Evolutionary conservation across 2,113 vertebrate genomes (phyloP), one percentile per base, ranked within the genome.

Genomic region (Ceratotherium simum): DNA sequence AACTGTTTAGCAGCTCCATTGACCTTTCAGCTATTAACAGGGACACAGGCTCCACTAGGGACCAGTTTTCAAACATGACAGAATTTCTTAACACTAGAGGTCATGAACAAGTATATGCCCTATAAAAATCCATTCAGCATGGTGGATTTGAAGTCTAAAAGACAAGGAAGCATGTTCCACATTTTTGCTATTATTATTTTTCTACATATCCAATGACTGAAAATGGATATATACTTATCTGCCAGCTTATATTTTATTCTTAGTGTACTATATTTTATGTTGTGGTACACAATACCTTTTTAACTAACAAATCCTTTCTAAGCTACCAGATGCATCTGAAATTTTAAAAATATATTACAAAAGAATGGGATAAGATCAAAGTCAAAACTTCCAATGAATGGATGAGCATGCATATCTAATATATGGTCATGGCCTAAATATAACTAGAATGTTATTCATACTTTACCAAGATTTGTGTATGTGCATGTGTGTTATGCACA

Each of bases 1-100:
- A 99, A 99, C 99, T 99, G 99, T 99, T 99, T 99, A 99, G 99
- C 99, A 99, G 99, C 99, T 98, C 99, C 99, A 98, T 99, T 99
- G 99, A 99, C 99, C 99, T 99, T 99, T 99, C 98, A 99, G 99
- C 99, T 99, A 99, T 99, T 99, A 99, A 99, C 99, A 98, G 99
- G 98, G 98, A 99, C 99, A 98, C 98, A 97, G 98, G 99, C 99
- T 99, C 99, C 99, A 98, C 99, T 76, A 98, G 99, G 99, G 99
- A 98, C 98, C 98, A 98, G 98, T 98, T 99, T 98, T 98, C 99
- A 99, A 99, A 99, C 99, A 99, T 98, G 98, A 99, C 99, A 98
- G 98, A 98, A 99, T 99, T 99, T 99, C 98, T 99, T 98, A 98
- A 98, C 98, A 98, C 98, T 98, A 96, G 98, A 99, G 98, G 99